Percentiles rank a stretch among this genome's conserved stretches.
phyloP scores from a whole-genome alignment of 2,888 invertebrate species.

The Coenonympha glycerion region DNA sequence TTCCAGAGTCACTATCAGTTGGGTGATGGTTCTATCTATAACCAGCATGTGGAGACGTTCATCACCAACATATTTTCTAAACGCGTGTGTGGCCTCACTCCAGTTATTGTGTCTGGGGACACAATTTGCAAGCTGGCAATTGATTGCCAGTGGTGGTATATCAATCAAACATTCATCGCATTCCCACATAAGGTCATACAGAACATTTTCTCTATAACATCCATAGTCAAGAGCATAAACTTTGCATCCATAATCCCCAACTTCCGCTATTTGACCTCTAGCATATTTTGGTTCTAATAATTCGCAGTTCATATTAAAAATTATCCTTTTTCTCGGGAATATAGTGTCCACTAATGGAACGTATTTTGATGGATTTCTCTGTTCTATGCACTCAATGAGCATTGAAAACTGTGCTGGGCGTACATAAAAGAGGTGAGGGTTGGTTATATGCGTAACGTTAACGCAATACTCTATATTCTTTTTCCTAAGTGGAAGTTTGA shows the following conservation, averaged over 20 bases:
- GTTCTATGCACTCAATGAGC: constrained; percentile 13
- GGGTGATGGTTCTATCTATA: constrained; percentile 23
- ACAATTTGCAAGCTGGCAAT: constrained; percentile 35
- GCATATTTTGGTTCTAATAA: constrained; percentile 4
- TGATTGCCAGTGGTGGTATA: constrained; percentile 30
- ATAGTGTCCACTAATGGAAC: neutral
- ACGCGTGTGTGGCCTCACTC: constrained; percentile 30
- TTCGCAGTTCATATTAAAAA: constrained; percentile 2
- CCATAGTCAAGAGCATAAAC: constrained; percentile 38
- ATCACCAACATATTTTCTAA: constrained; percentile 35
- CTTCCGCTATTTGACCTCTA: constrained; percentile 26
- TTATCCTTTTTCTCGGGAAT: neutral
- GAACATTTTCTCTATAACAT: constrained; percentile 28
- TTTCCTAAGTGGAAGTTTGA: no score
- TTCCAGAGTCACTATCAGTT: constrained; percentile 32
- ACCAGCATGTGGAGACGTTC: constrained; percentile 33
- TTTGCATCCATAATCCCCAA: constrained; percentile 23
- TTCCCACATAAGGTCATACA: constrained; percentile 20
- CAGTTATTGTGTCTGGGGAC: constrained; percentile 27
- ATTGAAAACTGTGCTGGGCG: constrained; percentile 22
- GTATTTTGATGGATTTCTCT: neutral
- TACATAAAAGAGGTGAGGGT: constrained; percentile 30
- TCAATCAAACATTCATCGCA: neutral
- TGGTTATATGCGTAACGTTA: constrained; percentile 24
- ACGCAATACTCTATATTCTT: constrained; percentile 22